Evolutionary conservation across 2,888 invertebrate genomes (phyloP), one percentile per base, ranked within the genome.

Genomic region (Archaeoteleia sp.): DNA sequence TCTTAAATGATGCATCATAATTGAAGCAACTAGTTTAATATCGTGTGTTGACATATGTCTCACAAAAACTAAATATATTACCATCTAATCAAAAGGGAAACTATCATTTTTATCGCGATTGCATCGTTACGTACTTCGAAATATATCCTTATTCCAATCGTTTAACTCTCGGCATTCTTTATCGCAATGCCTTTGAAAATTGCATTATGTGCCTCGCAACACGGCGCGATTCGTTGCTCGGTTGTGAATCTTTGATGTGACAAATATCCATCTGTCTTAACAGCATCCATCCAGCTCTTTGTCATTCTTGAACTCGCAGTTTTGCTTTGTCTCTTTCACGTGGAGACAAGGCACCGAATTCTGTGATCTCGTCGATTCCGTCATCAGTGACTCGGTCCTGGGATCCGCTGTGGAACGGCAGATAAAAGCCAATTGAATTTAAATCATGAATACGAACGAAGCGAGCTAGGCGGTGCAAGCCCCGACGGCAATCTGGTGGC

Each of bases 371-470:
- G 67, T 75, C 74, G 77, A 79, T 74, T 79, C 76, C 78, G 81
- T 80, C 80, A 75, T 80, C 78, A 78, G 76, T 74, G 76, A 74
- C 74, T 76, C 75, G 71, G 73, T 63, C 70, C 51, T 55, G 48
- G 68, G 68, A 70, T 69, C 71, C 70, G 73, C 71, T 72, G 76
- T 77, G 75, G 79, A 78, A 81, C 77, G 75, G 76, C 81, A 79
- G 82, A 84, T 84, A 83, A 84, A 84, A 83, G 84, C 78, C 83
- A 84, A 85, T 85, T 82, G 82, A 82, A 82, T 85, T 84, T 82
- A 78, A 84, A 85, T 82, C 82, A 84, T 83, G 84, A 85, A 85
- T 85, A 83, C 81, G 79, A 82, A 83, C 79, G 81, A 83, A 78
- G 76, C 79, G 75, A 75, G 75, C 74, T 73, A 71, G 76, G 73